phyloP scores from a whole-genome alignment of 2,797 vertebrate species.

The Smutsia gigantea region DNA sequence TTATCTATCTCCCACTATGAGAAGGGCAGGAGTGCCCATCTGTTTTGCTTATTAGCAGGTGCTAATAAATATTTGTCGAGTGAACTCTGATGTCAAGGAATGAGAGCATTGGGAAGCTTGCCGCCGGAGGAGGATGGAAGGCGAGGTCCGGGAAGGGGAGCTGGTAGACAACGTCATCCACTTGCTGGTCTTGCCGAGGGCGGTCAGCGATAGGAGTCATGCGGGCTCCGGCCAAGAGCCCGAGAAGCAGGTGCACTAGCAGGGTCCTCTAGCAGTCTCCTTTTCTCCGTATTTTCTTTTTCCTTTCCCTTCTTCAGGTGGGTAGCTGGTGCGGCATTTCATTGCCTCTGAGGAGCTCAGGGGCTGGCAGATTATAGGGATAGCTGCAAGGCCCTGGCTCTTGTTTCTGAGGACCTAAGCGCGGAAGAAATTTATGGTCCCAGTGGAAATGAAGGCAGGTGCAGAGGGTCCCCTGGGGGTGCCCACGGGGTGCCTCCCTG shows the following conservation, averaged over 20 bases:
- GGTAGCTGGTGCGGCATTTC: background rate
- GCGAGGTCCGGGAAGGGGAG: background rate
- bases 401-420: background rate
- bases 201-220: background rate
- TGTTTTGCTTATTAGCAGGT: background rate
- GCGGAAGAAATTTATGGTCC: background rate
- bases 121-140: background rate
- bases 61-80: background rate
- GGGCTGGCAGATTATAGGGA: background rate
- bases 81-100: background rate
- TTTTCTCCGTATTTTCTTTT: background rate
- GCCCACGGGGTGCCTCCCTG: too few relatives aligned
- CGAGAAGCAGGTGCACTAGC: rapidly evolving
- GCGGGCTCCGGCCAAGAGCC: background rate
- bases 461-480: background rate
- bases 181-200: background rate
- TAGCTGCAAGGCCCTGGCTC: background rate
- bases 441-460: background rate
- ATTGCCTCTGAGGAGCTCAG: background rate
- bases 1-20: background rate
- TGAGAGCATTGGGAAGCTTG: background rate
- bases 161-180: background rate
- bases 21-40: background rate
- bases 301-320: background rate
- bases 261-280: rapidly evolving